Percentiles rank a stretch among this genome's conserved stretches.
Conservation (phyloP, 2,888 invertebrate genomes). For the Aspidiotus rigidus region DNA sequence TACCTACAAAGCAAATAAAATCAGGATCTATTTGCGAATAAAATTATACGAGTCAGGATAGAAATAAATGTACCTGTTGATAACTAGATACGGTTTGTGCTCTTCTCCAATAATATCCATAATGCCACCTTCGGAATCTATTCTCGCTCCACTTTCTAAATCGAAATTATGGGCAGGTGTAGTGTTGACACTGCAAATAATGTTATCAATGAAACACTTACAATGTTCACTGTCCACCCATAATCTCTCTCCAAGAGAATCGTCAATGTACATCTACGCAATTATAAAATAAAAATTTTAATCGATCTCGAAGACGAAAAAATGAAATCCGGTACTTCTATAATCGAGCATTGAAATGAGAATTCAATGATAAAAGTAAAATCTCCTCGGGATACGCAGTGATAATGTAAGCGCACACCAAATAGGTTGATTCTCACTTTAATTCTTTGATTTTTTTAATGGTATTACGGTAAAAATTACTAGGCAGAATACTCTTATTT, state of each 20-base stretch:
- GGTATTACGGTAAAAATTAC: too few species aligned
- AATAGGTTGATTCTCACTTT: too few species aligned
- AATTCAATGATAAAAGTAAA: background rate
- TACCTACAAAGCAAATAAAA: conserved; percentile 36
- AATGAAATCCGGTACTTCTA: conserved; percentile 6
- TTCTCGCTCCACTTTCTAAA: conserved; percentile 16
- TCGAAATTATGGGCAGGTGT: conserved; percentile 53
- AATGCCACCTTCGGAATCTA: conserved; percentile 18
- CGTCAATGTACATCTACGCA: conserved; percentile 77
- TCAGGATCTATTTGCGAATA: background rate
- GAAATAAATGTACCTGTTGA: background rate
- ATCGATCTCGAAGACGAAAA: background rate
- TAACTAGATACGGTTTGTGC: conserved; percentile 11
- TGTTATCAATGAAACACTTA: conserved; percentile 82
- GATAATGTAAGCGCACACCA: too few species aligned
- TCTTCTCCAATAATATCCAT: conserved; percentile 6
- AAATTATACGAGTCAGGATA: background rate
- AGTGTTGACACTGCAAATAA: conserved; percentile 74
- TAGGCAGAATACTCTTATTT: background rate
- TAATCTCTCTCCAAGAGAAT: conserved; percentile 81
- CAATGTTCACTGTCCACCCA: conserved; percentile 93
- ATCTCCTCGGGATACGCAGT: background rate
- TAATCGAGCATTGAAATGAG: background rate
- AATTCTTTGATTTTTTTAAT: too few species aligned
- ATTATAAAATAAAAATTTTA: conserved; percentile 20